These are phyloP conservation scores for Drosophila takahashii DNA, from an alignment of 1,140 invertebrate genomes.

Conservation along the genomic window DNA sequence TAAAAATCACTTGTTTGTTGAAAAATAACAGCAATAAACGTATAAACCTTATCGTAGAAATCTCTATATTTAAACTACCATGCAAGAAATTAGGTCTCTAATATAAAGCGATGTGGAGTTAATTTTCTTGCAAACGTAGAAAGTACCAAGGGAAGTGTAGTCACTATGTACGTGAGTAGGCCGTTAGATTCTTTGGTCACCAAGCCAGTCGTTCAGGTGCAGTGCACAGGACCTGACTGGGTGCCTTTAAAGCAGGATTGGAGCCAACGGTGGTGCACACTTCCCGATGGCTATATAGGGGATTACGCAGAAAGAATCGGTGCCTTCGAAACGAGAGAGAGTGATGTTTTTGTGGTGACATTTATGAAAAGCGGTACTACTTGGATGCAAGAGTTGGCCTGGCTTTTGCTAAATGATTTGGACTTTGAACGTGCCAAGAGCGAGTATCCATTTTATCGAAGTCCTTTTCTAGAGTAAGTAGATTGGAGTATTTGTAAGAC, in stretches of 20 bases:
- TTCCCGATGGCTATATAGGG: background rate
- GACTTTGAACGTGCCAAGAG: conserved; percentile 82
- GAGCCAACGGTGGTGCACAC: conserved; percentile 25
- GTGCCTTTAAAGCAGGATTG: conserved; percentile 10
- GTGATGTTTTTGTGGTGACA: conserved; percentile 86
- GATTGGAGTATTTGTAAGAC: background rate
- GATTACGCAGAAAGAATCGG: conserved; percentile 9
- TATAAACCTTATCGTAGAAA: background rate
- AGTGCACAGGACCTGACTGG: conserved; percentile 10
- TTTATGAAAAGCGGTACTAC: conserved; percentile 86
- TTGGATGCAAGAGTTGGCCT: conserved; percentile 89
- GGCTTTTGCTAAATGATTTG: conserved; percentile 87
- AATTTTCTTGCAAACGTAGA: background rate
- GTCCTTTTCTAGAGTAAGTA: conserved; percentile 4
- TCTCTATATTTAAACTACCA: background rate
- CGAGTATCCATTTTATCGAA: background rate
- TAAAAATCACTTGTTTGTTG: no score
- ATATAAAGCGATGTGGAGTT: background rate
- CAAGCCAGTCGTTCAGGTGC: background rate
- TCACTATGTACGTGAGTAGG: conserved; percentile 15
- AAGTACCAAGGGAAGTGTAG: background rate
- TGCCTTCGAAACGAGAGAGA: conserved; percentile 67
- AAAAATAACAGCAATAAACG: background rate
- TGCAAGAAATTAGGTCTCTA: no score
- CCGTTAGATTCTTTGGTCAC: background rate